Evolutionary conservation across 2,113 vertebrate species (phyloP), one percentile per base, ranked within the genome.

Genomic region (Dipodomys ordii): DNA sequence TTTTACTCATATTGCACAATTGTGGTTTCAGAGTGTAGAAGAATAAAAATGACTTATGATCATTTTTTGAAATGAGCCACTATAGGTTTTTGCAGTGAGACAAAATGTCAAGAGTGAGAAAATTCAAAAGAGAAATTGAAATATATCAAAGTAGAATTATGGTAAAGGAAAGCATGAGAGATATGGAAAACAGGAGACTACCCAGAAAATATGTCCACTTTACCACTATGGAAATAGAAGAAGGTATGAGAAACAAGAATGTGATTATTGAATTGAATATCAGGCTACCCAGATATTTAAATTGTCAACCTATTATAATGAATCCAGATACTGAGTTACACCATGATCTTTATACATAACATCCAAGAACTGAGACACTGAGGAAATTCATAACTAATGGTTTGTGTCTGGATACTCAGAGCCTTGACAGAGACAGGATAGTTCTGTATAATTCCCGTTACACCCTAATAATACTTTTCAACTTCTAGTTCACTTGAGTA

Each of bases 61-160:
- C 4, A 62, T 83, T 76, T 49, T 22, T 94, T 89, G 28, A 94
- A 96, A 88, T 90, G 27, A 72, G 15, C 67, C 46, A 64, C 19
- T 35, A 16, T 73, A 4, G 28, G 53, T 57, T 84, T 32, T 84
- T 90, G 20, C 35, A 94, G 74, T 94, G 87, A 84, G 4, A 80
- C 16, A 80, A 90, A 84, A 27, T 72, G 18, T 82, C 10, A 87
- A 67, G 3, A 83, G 12, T 78, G 1, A 53, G 5, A 18, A 72
- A 91, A 57, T 65, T 91, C 32, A 92, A 76, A 76, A 74, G 3
- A 79, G 1, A 44, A 88, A 39, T 32, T 81, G 20, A 68, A 3
- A 16, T 20, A 73, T 62, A 81, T 62, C 6, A 62, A 65, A 81
- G 1, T 25, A 19, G 6, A 1, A 39, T 87, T 72, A 57, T 74